Evolutionary conservation across 2,888 invertebrate genomes (phyloP).

Genomic region (Podotricha telesiphe): DNA sequence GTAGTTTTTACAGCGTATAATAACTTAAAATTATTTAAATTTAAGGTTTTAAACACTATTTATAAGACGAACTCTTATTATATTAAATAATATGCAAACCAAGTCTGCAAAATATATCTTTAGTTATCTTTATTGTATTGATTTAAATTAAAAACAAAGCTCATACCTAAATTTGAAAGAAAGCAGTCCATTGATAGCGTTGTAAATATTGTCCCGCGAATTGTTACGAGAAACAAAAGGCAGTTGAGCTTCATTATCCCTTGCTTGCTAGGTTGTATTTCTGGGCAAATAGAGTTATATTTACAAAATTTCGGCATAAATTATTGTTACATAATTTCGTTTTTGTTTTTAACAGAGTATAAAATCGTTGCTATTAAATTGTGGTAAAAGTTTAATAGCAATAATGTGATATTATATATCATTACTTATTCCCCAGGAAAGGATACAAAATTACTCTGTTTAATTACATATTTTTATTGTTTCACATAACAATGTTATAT

Average conservation of each 20-base stretch:
- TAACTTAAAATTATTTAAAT: background rate
- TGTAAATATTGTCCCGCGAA: conserved; percentile 25
- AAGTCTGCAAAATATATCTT: background rate
- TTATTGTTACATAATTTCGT: background rate
- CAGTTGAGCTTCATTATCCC: conserved; percentile 22
- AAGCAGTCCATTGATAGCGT: conserved; percentile 17
- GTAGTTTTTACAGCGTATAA: no score
- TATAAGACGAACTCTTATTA: background rate
- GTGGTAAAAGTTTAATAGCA: background rate
- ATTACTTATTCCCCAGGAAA: background rate
- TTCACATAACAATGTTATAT: background rate
- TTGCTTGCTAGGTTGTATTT: conserved; percentile 8
- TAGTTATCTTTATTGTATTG: conserved; percentile 4
- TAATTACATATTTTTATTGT: background rate
- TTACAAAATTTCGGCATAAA: background rate
- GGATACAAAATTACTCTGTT: background rate
- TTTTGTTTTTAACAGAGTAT: no score
- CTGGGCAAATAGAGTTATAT: background rate
- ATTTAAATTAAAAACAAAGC: conserved; percentile 5
- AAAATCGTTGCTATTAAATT: no score
- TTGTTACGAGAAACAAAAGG: conserved; percentile 24
- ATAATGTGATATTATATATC: background rate
- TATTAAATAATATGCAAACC: background rate
- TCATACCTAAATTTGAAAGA: conserved; percentile 8
- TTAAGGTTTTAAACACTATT: no score